These are phyloP conservation scores for Caiman crocodilus DNA, from an alignment of 2,797 vertebrate genomes.

Conservation along the genomic window DNA sequence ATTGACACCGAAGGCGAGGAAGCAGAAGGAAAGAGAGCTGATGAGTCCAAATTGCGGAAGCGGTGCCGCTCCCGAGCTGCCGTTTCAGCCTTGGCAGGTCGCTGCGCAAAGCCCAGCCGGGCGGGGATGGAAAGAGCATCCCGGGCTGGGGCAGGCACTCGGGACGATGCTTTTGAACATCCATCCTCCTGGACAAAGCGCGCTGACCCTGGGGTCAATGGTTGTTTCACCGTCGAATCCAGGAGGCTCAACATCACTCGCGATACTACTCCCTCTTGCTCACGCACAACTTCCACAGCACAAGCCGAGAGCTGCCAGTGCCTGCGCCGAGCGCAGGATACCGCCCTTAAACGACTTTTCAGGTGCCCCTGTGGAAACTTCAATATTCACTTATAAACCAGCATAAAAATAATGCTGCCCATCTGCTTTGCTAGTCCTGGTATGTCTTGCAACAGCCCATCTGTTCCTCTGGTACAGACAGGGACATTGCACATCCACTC, in stretches of 20 bases:
- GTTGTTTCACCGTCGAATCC: neutral
- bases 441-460: slow-evolving; percentile 83
- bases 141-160: slow-evolving; percentile 36
- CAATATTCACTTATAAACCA: slow-evolving; percentile 77
- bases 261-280: neutral
- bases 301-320: neutral
- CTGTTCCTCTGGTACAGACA: slow-evolving; percentile 80
- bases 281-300: neutral
- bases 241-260: neutral
- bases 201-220: accelerated
- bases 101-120: neutral
- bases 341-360: slow-evolving; percentile 72
- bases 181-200: accelerated
- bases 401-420: slow-evolving; percentile 81
- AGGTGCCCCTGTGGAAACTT: slow-evolving; percentile 79
- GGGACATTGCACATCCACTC: slow-evolving; percentile 64
- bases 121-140: neutral
- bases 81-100: neutral
- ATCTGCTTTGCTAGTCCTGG: slow-evolving; percentile 82
- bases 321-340: neutral
- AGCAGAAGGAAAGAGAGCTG: neutral
- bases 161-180: neutral
- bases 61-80: accelerated
- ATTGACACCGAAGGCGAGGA: neutral
- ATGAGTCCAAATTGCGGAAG: accelerated